Conservation (phyloP, 1,140 invertebrate genomes). For the Eupristina koningsbergeri region DNA sequence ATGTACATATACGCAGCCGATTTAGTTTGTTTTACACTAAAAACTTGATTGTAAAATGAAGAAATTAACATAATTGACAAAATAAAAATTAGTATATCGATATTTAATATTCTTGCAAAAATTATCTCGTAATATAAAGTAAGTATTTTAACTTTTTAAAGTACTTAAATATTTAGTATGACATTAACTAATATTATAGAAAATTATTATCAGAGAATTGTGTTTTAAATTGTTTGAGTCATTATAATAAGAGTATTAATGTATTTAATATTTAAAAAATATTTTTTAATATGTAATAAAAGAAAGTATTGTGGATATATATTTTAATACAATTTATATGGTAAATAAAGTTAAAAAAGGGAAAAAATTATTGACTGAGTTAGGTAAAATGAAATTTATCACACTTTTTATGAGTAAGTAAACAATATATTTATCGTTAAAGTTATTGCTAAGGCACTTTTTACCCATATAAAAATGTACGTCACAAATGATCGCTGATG, state of each 20-base stretch:
- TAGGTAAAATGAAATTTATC: constrained; percentile 11
- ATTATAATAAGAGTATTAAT: too few relatives aligned
- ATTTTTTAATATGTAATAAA: not conserved
- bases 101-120: not conserved
- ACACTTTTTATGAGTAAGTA: constrained; percentile 65
- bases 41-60: not conserved
- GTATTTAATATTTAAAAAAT: not conserved
- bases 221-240: too few relatives aligned
- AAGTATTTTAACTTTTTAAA: not conserved
- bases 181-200: too few relatives aligned
- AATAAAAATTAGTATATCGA: not conserved
- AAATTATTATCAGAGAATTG: too few relatives aligned
- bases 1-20: not conserved
- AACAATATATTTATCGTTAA: constrained; percentile 73
- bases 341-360: not conserved
- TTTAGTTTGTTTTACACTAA: not conserved
- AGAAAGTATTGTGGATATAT: too few relatives aligned
- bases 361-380: not conserved
- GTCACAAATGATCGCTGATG: constrained; percentile 69
- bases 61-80: not conserved
- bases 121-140: not conserved
- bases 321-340: not conserved
- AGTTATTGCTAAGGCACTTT: constrained; percentile 70
- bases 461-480: constrained; percentile 72
- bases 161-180: too few relatives aligned